phyloP scores from a whole-genome alignment of 2,113 vertebrate species.

The Phrynocephalus versicolor region DNA sequence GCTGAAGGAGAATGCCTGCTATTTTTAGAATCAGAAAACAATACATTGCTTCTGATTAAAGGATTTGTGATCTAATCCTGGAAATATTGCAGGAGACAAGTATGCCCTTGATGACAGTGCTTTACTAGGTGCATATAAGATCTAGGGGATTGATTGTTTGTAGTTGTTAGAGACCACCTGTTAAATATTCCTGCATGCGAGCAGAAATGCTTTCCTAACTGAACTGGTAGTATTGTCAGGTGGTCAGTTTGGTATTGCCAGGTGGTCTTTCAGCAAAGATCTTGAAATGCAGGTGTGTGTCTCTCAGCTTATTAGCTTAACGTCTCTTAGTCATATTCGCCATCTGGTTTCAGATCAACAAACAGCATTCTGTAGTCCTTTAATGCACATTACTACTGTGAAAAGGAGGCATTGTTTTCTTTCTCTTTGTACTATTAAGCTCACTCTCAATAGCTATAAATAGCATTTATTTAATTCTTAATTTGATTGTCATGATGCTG shows the following conservation, averaged over 20 bases:
- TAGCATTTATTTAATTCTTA: background rate
- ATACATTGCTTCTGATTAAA: background rate
- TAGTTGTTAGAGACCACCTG: background rate
- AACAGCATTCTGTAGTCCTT: background rate
- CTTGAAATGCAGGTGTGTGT: background rate
- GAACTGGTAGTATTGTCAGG: background rate
- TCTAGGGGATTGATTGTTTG: background rate
- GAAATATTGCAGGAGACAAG: background rate
- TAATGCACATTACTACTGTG: background rate
- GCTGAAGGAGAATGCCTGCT: background rate
- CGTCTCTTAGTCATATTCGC: background rate
- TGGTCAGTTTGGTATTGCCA: background rate
- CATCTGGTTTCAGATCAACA: constrained; percentile 9
- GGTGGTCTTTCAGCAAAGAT: background rate
- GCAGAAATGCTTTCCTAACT: background rate
- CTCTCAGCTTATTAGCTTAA: background rate
- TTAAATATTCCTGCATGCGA: background rate
- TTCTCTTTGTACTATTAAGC: background rate
- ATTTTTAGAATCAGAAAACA: background rate
- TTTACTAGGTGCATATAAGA: background rate
- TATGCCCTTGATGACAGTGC: background rate
- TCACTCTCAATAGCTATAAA: background rate
- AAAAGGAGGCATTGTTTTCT: background rate
- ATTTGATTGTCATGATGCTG: background rate
- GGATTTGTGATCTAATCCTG: background rate